phyloP scores from a whole-genome alignment of 2,113 vertebrate species.

The Plecturocebus donacophilus region DNA sequence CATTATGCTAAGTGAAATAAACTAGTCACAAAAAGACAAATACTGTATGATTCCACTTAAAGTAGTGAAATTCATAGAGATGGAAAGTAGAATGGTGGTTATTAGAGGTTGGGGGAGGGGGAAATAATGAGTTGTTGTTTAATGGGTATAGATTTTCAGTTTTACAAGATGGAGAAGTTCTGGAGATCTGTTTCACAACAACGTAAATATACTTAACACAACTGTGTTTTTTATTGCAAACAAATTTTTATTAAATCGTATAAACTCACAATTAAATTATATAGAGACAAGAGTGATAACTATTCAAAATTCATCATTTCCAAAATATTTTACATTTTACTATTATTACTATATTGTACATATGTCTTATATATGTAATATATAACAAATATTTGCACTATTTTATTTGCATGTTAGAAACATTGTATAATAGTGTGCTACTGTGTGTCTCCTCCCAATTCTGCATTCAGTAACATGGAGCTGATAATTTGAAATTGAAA shows the following conservation, averaged over 20 bases:
- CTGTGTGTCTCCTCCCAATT: not conserved
- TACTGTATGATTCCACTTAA: not conserved
- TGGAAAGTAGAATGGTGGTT: not conserved
- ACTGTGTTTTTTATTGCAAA: slow-evolving; percentile 6
- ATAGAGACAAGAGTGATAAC: not conserved
- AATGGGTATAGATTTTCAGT: not conserved
- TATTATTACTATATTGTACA: not conserved
- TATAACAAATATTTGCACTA: not conserved
- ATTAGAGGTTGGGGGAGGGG: not conserved
- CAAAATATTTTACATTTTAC: not conserved
- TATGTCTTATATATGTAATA: not conserved
- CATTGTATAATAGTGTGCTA: not conserved
- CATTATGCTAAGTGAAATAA: not conserved
- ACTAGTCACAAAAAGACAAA: not conserved
- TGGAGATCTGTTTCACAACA: not conserved
- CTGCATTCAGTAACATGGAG: not conserved
- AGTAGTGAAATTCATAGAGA: not conserved
- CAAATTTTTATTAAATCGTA: not conserved
- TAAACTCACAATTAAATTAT: not conserved
- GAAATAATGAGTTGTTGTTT: not conserved
- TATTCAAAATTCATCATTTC: not conserved
- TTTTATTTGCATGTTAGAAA: not conserved
- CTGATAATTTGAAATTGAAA: not conserved
- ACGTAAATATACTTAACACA: not conserved
- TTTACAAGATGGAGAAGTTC: not conserved